Evolutionary conservation across 2,888 invertebrate genomes (phyloP).

Genomic region (Micropterix aruncella): DNA sequence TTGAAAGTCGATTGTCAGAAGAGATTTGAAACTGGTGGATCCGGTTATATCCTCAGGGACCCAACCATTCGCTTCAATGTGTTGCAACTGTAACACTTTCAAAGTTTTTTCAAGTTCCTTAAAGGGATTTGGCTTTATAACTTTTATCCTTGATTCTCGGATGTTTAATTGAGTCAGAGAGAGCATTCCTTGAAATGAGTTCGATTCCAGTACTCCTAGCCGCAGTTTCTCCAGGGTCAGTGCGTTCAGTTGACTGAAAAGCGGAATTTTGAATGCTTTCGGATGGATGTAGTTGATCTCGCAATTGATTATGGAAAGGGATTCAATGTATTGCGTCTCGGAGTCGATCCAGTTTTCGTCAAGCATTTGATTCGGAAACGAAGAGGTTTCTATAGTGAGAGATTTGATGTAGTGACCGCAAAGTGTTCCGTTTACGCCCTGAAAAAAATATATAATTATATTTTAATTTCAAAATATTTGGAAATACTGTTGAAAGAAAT

Average conservation of each 20-base stretch:
- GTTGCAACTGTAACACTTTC: not conserved
- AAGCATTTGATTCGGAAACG: not conserved
- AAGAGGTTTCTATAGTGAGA: not conserved
- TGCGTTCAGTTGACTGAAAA: not conserved
- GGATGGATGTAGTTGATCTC: not conserved
- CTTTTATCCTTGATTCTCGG: not conserved
- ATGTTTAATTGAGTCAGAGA: not conserved
- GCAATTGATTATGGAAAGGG: not conserved
- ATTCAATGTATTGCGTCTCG: not conserved
- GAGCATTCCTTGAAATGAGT: not conserved
- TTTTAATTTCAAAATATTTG: too few species aligned
- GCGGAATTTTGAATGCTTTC: not conserved
- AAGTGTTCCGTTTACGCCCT: not conserved
- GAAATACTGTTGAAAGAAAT: too few species aligned
- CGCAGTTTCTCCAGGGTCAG: not conserved
- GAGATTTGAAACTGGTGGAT: not conserved
- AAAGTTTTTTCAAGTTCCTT: not conserved
- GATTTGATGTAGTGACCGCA: not conserved
- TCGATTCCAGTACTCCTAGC: not conserved
- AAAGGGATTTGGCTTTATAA: not conserved
- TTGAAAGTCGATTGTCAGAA: not conserved
- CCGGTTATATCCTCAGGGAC: not conserved
- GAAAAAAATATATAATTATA: not conserved
- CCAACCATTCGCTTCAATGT: not conserved
- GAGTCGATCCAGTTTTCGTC: not conserved